A percentile compares a stretch with the other conserved stretches of the same genome.
Conservation (phyloP, 2,113 vertebrate genomes). For the Scolopax mira region DNA sequence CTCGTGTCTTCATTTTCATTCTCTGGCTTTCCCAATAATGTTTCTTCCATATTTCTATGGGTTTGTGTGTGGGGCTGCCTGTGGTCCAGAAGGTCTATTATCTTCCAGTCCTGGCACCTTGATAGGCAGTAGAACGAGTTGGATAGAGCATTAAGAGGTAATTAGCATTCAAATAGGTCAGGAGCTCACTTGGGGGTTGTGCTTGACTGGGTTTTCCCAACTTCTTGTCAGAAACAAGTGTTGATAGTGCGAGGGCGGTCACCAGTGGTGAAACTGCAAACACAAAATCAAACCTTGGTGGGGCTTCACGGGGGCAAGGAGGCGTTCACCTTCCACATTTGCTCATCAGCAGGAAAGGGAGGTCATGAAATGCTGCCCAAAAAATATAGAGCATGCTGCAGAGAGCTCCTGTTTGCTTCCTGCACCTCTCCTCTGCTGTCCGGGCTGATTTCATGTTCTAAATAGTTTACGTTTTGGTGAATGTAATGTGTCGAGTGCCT, state of each 20-base stretch:
- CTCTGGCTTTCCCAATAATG: constrained; percentile 16
- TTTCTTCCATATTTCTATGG: neutral
- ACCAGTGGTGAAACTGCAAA: neutral
- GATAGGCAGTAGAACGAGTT: neutral
- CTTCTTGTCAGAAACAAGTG: constrained; percentile 6
- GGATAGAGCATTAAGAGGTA: neutral
- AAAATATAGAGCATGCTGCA: neutral
- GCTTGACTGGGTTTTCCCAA: constrained; percentile 6
- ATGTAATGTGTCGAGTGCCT: fast-evolving
- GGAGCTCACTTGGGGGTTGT: neutral
- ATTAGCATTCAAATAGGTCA: constrained; percentile 31
- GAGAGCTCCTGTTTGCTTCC: neutral
- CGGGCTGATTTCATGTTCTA: fast-evolving
- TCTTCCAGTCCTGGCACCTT: neutral
- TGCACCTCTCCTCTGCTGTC: neutral
- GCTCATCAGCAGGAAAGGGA: neutral
- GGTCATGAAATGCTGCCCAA: neutral
- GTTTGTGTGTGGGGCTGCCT: neutral
- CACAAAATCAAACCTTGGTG: neutral
- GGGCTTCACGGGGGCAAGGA: neutral
- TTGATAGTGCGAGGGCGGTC: neutral
- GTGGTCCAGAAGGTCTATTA: neutral
- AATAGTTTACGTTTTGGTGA: neutral
- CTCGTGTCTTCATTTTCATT: neutral
- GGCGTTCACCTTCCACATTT: neutral